These are phyloP conservation scores for Sympetrum striolatum DNA, from an alignment of 2,888 invertebrate species.

Conservation along the genomic window DNA sequence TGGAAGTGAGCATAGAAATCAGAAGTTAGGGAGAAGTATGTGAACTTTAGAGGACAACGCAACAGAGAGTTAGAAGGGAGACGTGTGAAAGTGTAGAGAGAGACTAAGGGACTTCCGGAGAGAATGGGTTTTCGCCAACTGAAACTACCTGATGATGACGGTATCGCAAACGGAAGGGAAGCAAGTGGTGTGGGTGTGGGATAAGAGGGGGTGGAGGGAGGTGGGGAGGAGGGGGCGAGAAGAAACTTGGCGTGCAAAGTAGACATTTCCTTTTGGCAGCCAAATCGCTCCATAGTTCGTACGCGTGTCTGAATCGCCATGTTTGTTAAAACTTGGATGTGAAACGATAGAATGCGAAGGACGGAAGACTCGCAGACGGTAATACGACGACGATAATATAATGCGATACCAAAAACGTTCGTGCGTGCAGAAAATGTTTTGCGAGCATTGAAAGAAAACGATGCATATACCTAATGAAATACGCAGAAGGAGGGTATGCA, in stretches of 20 bases:
- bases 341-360: too few species aligned
- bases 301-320: not conserved
- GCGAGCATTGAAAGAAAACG: too few species aligned
- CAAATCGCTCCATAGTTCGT: not conserved
- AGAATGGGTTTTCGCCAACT: not conserved
- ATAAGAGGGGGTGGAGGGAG: not conserved
- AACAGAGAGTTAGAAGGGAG: too few species aligned
- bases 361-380: too few species aligned
- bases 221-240: not conserved
- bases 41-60: too few species aligned
- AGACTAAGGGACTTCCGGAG: not conserved
- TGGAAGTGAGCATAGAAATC: not conserved
- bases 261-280: conserved; percentile 32
- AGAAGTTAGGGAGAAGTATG: not conserved
- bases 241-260: conserved; percentile 4
- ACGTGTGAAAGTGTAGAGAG: too few species aligned
- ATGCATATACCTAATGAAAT: too few species aligned
- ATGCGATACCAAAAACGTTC: too few species aligned
- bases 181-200: not conserved
- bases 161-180: not conserved
- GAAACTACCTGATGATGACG: not conserved
- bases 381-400: too few species aligned
- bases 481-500: too few species aligned
- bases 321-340: too few species aligned
- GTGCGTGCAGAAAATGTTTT: too few species aligned